Conservation (phyloP, 2,797 vertebrate genomes). For the Phoebastria nigripes region DNA sequence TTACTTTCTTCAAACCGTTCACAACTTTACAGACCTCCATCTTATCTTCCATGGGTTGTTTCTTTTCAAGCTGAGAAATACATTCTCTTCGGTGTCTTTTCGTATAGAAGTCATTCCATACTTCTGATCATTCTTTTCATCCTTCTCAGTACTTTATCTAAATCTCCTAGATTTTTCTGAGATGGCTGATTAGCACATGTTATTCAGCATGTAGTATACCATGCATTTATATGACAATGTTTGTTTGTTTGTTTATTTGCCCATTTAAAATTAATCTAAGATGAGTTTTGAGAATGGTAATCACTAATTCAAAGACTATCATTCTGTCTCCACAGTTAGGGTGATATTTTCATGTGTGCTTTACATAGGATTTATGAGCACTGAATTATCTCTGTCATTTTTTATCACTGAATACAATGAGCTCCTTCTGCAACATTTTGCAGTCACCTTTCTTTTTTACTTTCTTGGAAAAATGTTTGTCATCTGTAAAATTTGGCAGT, state of each 20-base stretch:
- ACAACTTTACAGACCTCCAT: not conserved
- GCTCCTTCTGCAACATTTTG: not conserved
- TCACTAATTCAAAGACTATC: not conserved
- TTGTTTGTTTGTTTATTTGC: not conserved
- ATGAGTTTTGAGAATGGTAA: not conserved
- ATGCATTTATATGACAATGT: not conserved
- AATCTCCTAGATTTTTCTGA: not conserved
- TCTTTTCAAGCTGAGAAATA: not conserved
- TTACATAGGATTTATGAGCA: not conserved
- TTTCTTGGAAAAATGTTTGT: not conserved
- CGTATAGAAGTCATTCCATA: not conserved
- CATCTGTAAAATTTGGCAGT: not conserved
- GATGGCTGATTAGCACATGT: not conserved
- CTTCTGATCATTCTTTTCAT: not conserved
- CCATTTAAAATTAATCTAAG: not conserved
- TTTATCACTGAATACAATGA: not conserved
- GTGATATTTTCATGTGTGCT: not conserved
- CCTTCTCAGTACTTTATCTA: not conserved
- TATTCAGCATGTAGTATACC: not conserved
- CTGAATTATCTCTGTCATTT: not conserved
- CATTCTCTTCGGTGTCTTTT: not conserved
- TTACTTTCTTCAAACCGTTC: not conserved
- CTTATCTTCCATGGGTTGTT: not conserved
- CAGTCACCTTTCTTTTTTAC: not conserved
- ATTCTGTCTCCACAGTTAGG: not conserved